These are phyloP conservation scores for Pangasius mekongensis DNA, from an alignment of 2,797 vertebrate species.

Conservation along the genomic window DNA sequence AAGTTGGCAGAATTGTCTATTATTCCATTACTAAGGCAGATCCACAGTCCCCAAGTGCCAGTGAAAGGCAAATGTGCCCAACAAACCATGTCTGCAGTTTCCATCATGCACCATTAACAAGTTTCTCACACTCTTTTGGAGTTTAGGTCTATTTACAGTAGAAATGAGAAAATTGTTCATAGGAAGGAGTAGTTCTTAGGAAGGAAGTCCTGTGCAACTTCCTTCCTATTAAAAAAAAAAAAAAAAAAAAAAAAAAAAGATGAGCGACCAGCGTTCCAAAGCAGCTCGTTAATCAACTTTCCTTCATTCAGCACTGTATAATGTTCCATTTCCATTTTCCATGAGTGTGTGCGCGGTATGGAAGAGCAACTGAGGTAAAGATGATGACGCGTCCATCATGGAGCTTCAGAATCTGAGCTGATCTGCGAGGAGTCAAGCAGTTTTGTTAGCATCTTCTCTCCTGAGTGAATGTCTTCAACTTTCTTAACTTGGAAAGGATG, in stretches of 20 bases:
- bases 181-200: too few relatives aligned
- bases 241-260: too few relatives aligned
- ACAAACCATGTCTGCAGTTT: slow-evolving; percentile 35
- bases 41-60: slow-evolving; percentile 34
- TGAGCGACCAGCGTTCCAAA: slow-evolving; percentile 58
- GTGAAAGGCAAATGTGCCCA: slow-evolving; percentile 35
- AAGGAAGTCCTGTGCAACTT: slow-evolving; percentile 11
- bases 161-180: slow-evolving; percentile 2
- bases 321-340: neutral
- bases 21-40: slow-evolving; percentile 27
- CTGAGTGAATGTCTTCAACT: slow-evolving; percentile 31
- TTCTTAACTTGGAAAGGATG: neutral
- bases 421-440: neutral
- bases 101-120: slow-evolving; percentile 31
- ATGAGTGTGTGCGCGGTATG: slow-evolving; percentile 33
- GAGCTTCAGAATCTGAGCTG: slow-evolving; percentile 26
- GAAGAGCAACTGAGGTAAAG: slow-evolving; percentile 34
- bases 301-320: slow-evolving; percentile 21
- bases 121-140: slow-evolving; percentile 35
- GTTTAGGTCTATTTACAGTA: slow-evolving; percentile 53
- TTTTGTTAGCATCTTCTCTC: slow-evolving; percentile 36
- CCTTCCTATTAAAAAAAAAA: neutral
- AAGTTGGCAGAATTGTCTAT: slow-evolving; percentile 28
- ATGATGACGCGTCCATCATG: slow-evolving; percentile 2
- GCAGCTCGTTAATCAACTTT: slow-evolving; percentile 64